Percentiles rank a stretch among this genome's conserved stretches.
These are phyloP conservation scores for Porites lutea DNA, from an alignment of 64 coral and sea anemone species.

Conservation along the genomic window DNA sequence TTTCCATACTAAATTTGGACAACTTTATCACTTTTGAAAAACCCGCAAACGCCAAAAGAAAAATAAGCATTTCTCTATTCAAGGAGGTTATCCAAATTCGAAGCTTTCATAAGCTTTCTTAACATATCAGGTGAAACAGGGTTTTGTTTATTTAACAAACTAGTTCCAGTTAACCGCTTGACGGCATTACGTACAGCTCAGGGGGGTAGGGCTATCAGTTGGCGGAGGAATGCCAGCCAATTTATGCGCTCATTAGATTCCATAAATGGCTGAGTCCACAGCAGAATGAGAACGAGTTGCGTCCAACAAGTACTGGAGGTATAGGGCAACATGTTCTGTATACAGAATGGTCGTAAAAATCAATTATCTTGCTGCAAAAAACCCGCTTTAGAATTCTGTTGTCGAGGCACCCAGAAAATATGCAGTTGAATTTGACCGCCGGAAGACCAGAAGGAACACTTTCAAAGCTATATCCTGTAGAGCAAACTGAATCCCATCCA, in stretches of 20 bases:
- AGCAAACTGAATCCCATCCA: conserved; percentile 1
- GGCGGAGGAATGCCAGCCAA: conserved; percentile 24
- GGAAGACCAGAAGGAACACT: background rate
- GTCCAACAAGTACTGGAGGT: conserved; percentile 30
- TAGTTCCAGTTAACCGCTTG: background rate
- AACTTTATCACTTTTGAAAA: conserved; percentile 10
- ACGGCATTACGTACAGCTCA: conserved; percentile 23
- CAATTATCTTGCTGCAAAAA: too few relatives aligned
- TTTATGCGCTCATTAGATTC: conserved; percentile 24
- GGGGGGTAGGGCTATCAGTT: background rate
- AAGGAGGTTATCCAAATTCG: conserved; percentile 7
- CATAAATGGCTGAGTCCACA: conserved; percentile 29
- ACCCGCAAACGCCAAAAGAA: conserved; percentile 15
- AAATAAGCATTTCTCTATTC: conserved; percentile 57
- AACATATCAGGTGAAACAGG: conserved; percentile 21
- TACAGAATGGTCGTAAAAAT: too few relatives aligned
- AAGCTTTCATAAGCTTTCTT: background rate
- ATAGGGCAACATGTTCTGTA: conserved; percentile 6
- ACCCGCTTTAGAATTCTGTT: too few relatives aligned
- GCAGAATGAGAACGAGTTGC: background rate
- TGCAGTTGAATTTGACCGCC: too few relatives aligned
- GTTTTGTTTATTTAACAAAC: conserved; percentile 14
- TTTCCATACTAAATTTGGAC: background rate
- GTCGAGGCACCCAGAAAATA: too few relatives aligned
- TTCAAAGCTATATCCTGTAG: conserved; percentile 32